A percentile compares a stretch with the other conserved stretches of the same genome.
Conservation (phyloP, 1,140 invertebrate genomes). For the Wiebesia pumilae region DNA sequence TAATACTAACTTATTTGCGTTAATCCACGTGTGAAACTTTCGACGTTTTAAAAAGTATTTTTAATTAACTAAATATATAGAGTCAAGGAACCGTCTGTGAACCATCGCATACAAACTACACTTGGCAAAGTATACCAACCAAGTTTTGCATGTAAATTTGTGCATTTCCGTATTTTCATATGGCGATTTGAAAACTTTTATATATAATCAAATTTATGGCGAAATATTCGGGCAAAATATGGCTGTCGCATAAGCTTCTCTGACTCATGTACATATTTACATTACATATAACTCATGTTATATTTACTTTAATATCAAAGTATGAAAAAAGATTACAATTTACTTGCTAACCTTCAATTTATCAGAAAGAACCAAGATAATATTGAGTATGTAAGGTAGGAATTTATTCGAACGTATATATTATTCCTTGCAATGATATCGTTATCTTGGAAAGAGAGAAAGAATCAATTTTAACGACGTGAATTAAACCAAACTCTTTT, state of each 20-base stretch:
- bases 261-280: slow-evolving; percentile 41
- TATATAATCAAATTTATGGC: slow-evolving; percentile 40
- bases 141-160: slow-evolving; percentile 37
- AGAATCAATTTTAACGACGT: not conserved
- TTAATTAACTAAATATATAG: slow-evolving; percentile 15
- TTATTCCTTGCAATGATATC: not conserved
- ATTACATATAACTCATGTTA: not conserved
- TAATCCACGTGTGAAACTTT: not conserved
- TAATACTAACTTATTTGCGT: not conserved
- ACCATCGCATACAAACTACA: not conserved
- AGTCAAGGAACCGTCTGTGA: not conserved
- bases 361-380: slow-evolving; percentile 22
- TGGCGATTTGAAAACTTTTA: slow-evolving; percentile 32
- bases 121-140: slow-evolving; percentile 10
- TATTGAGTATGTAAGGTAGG: not conserved
- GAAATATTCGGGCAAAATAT: slow-evolving; percentile 39
- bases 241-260: slow-evolving; percentile 16
- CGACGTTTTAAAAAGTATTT: not conserved
- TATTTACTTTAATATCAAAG: slow-evolving; percentile 36
- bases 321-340: slow-evolving; percentile 23
- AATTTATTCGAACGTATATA: not conserved
- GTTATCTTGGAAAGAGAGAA: not conserved
- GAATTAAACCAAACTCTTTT: not conserved
- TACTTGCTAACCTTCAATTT: slow-evolving; percentile 6
- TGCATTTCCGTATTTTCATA: slow-evolving; percentile 32